These are phyloP conservation scores for Phengaris alcon DNA, from an alignment of 2,888 invertebrate genomes.

Conservation along the genomic window DNA sequence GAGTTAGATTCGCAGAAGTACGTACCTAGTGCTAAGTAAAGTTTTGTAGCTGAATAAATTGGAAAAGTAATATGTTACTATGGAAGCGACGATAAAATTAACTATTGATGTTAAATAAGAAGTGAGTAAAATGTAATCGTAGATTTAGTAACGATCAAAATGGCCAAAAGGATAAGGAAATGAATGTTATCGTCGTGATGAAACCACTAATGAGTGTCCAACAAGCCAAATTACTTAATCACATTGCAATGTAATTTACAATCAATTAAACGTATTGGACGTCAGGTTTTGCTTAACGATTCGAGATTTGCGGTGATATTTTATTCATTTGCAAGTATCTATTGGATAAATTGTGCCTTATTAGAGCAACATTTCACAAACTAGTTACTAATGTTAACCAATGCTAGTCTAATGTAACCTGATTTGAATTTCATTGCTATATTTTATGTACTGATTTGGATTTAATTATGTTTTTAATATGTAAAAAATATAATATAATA, in stretches of 20 bases:
- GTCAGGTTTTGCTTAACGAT: conserved; percentile 39
- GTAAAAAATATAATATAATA: not conserved
- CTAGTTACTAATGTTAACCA: conserved; percentile 19
- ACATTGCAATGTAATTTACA: conserved; percentile 39
- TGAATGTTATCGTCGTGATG: conserved; percentile 12
- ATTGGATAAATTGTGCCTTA: conserved; percentile 30
- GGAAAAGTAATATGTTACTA: too few species aligned
- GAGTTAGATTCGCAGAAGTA: too few species aligned
- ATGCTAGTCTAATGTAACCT: conserved; percentile 19
- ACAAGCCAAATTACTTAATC: conserved; percentile 30
- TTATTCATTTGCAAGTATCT: conserved; percentile 31
- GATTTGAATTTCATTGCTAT: conserved; percentile 19
- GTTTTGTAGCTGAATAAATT: too few species aligned
- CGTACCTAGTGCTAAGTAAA: too few species aligned
- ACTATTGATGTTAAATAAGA: too few species aligned
- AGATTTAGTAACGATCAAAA: not conserved
- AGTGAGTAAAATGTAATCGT: not conserved
- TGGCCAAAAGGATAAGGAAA: conserved; percentile 21
- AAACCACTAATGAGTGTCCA: conserved; percentile 15
- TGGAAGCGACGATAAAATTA: too few species aligned
- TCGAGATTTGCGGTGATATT: conserved; percentile 33
- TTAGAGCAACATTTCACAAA: conserved; percentile 24
- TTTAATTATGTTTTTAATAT: not conserved
- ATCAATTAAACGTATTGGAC: conserved; percentile 40
- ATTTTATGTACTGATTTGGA: not conserved